Percentiles rank a stretch among this genome's conserved stretches.
These are phyloP conservation scores for Strongylocentrotus purpuratus DNA, from an alignment of 35 echinoderm and acorn worm genomes.

Conservation along the genomic window DNA sequence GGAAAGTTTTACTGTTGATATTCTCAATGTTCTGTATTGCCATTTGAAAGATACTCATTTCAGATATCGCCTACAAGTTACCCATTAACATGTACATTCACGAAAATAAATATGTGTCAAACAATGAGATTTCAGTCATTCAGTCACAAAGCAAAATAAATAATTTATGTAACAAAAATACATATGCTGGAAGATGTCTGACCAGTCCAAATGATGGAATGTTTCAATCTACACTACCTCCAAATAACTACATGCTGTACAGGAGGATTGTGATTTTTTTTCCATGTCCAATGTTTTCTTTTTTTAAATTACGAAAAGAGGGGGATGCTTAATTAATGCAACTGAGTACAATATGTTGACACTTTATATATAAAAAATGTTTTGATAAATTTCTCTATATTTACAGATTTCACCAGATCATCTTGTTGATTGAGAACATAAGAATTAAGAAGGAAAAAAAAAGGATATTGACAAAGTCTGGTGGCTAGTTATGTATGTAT, in stretches of 20 bases:
- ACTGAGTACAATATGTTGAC: not conserved
- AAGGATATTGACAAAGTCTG: not conserved
- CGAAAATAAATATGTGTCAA: not conserved
- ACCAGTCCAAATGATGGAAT: not conserved
- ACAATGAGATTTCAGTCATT: not conserved
- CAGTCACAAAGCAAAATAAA: not conserved
- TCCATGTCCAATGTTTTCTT: not conserved
- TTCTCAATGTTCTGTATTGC: not conserved
- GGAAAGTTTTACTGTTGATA: not conserved
- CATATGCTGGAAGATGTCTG: not conserved
- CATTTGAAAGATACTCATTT: not conserved
- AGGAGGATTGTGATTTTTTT: not conserved
- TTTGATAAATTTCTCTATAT: not conserved
- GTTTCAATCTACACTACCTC: not conserved
- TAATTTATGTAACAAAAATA: not conserved
- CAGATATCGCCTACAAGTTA: not conserved
- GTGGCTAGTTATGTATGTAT: not conserved
- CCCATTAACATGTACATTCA: not conserved
- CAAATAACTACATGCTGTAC: not conserved
- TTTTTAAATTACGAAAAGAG: not conserved
- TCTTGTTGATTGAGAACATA: not conserved
- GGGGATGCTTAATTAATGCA: not conserved
- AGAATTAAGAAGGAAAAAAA: too few relatives aligned
- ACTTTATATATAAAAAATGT: not conserved
- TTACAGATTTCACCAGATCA: not conserved